Conservation (phyloP, 2,888 invertebrate species). For the Amphipoea oculea region DNA sequence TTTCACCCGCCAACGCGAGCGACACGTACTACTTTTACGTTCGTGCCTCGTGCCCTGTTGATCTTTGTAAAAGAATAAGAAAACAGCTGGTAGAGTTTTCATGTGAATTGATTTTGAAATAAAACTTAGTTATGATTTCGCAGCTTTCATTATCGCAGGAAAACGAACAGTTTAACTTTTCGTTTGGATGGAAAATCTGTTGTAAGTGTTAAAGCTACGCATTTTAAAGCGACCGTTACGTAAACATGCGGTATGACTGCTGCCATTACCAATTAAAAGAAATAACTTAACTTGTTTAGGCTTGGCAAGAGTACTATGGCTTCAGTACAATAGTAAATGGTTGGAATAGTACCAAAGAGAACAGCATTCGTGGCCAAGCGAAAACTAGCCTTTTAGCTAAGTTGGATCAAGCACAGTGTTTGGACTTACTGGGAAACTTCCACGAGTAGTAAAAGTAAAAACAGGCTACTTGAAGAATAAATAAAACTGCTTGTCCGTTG, state of each 20-base stretch:
- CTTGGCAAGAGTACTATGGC: conserved; percentile 49
- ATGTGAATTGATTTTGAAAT: conserved; percentile 7
- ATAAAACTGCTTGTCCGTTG: conserved; percentile 46
- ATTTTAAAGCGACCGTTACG: background rate
- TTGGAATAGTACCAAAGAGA: conserved; percentile 61
- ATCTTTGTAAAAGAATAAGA: conserved; percentile 32
- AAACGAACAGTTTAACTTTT: background rate
- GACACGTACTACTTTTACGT: conserved; percentile 48
- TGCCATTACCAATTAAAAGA: conserved; percentile 42
- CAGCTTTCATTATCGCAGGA: background rate
- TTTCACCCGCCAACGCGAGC: conserved; percentile 54
- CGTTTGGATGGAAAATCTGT: background rate
- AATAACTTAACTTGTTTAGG: conserved; percentile 41
- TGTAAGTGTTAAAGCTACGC: background rate
- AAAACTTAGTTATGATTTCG: conserved; percentile 13
- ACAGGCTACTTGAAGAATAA: conserved; percentile 44
- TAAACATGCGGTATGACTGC: background rate
- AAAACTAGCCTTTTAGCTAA: conserved; percentile 40
- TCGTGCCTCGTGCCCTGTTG: conserved; percentile 52
- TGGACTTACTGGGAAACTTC: conserved; percentile 4
- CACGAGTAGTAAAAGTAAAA: conserved; percentile 23
- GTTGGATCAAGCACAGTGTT: conserved; percentile 32
- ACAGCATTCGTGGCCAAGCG: conserved; percentile 40
- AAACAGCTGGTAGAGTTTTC: conserved; percentile 48
- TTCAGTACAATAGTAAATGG: conserved; percentile 43